Evolutionary conservation across 1,140 invertebrate genomes (phyloP).

Genomic region (Arion vulgaris): DNA sequence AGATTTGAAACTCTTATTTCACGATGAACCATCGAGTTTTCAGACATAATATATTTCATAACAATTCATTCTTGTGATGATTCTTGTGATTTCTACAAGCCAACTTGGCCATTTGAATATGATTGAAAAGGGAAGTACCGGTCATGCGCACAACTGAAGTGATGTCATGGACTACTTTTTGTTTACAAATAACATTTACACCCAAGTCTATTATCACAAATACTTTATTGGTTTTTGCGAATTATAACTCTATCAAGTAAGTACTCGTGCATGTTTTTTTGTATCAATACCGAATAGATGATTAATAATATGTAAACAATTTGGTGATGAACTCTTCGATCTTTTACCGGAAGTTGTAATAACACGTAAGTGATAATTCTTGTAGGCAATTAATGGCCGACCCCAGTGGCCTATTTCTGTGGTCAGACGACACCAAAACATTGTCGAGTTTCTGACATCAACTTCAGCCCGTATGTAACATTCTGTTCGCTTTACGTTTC

Average conservation of each 20-base stretch:
- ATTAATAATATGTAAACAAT: not conserved
- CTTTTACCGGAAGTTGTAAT: constrained; percentile 32
- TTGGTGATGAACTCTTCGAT: not conserved
- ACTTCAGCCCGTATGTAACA: not conserved
- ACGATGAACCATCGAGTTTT: too few relatives aligned
- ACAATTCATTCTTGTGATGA: too few relatives aligned
- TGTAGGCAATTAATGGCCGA: constrained; percentile 40
- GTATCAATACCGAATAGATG: not conserved
- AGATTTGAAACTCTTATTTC: too few relatives aligned
- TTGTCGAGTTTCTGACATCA: not conserved
- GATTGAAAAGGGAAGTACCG: constrained; percentile 37
- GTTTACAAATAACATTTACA: constrained; percentile 52
- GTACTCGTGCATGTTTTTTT: not conserved
- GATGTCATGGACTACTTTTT: constrained; percentile 68
- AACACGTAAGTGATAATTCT: not conserved
- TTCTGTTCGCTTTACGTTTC: not conserved
- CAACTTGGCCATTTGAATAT: too few relatives aligned
- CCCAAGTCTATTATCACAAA: not conserved
- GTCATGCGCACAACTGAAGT: constrained; percentile 46
- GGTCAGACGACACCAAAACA: constrained; percentile 8
- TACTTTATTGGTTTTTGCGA: not conserved
- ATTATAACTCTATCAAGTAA: not conserved
- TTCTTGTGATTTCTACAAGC: too few relatives aligned
- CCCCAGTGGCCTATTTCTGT: constrained; percentile 32
- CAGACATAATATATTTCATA: too few relatives aligned